Evolutionary conservation across 2,888 invertebrate species (phyloP), one percentile per base, ranked within the genome.

Genomic region (Atethmia centrago): DNA sequence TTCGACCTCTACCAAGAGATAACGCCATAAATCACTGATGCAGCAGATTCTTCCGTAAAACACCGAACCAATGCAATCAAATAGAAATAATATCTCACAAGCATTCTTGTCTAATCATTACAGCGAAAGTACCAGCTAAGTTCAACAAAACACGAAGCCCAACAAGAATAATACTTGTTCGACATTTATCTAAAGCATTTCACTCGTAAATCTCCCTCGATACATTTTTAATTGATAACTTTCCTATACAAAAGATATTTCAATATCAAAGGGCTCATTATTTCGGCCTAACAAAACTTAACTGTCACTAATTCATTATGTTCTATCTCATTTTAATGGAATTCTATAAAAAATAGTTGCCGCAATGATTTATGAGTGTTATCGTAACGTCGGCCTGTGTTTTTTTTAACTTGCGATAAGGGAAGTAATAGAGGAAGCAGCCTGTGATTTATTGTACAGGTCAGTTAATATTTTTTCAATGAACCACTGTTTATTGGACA

Each of bases 331-430:
- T 84, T 89, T 90, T 92, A 93, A 92, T 92, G 92, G 91, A 89
- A 88, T 89, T 89, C 86, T 85, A 89, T 90, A 92, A 91, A 90
- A 90, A 87, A 87, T 77, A 75, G 84, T 88, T 86, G 72, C 84
- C 76, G 80, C 84, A 65, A 87, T 92, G 91, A 92, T 92, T 95
- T 95, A 95, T 94, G 90, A 88, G 80, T 88, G 86, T 93, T 94
- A 94, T 94, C 90, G 80, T 72, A 78, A 78, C 73, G 85, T 82
- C 78, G 82, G 86, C 85, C 74, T 85, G 58, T 88, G 87, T 93
- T 79, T 87, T 86, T 93, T 93, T 90, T 90, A 90, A 88, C 84
- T 87, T 79, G 84, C 92, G 95, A 95, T 95, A 95, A 95, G 92
- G 89, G 88, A 92, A 93, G 92, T 92, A 93, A 94, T 87, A 90